Conservation (phyloP, 2,888 invertebrate species). For the Bellardia bayeri region DNA sequence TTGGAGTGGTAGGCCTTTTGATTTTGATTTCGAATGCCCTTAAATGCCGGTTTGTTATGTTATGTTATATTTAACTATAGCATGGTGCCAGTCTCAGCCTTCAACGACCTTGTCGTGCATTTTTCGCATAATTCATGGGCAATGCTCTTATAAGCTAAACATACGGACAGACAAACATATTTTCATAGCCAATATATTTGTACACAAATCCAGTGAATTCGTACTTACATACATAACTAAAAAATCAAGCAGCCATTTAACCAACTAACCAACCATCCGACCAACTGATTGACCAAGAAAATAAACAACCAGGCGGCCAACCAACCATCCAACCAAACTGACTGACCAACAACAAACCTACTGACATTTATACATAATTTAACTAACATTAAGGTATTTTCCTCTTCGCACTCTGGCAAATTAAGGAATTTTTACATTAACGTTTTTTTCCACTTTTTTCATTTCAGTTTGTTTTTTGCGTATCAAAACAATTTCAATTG, state of each 20-base stretch:
- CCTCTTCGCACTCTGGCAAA: conserved; percentile 79
- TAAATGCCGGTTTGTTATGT: conserved; percentile 71
- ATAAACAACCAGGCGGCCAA: conserved; percentile 5
- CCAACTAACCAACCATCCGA: conserved; percentile 32
- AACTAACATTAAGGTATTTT: conserved; percentile 73
- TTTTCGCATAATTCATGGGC: conserved; percentile 80
- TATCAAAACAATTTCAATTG: conserved; percentile 56
- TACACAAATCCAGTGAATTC: conserved; percentile 58
- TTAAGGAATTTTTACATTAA: conserved; percentile 75
- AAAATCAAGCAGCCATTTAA: conserved; percentile 35
- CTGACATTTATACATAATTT: conserved; percentile 65
- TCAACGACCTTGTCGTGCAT: conserved; percentile 81
- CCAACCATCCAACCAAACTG: conserved; percentile 27
- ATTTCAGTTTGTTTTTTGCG: conserved; percentile 26
- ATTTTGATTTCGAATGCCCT: conserved; percentile 59
- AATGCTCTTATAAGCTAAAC: conserved; percentile 70
- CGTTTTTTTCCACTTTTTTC: conserved; percentile 30
- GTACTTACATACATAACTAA: conserved; percentile 23
- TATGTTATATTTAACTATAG: conserved; percentile 39
- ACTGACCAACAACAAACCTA: conserved; percentile 56
- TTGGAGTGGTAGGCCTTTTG: conserved; percentile 40
- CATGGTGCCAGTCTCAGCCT: conserved; percentile 75
- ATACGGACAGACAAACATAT: conserved; percentile 43
- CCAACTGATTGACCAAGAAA: conserved; percentile 47
- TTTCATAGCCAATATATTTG: conserved; percentile 28